Evolutionary conservation across 2,888 invertebrate genomes (phyloP), one percentile per base, ranked within the genome.

Genomic region (Sarcophaga subvicina): DNA sequence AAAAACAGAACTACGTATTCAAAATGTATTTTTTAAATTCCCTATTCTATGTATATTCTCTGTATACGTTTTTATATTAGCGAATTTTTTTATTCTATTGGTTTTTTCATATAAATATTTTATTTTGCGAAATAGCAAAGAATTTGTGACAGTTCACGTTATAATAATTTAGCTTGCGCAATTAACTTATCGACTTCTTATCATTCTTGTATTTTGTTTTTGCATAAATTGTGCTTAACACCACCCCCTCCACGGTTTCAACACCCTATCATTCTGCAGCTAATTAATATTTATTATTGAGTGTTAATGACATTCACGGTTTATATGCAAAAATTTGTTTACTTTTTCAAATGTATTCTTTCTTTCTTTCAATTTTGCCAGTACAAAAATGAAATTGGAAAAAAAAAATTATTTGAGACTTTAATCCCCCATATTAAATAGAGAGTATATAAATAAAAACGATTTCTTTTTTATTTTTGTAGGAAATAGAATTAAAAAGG

Each of bases 281-380:
- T 14, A 69, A 69, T 27, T 79, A 70, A 63, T 49, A 63, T 60
- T 79, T 78, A 27, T 49, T 60, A 70, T 70, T 70, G 62, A 79
- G 62, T 79, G 63, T 79, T 79, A 79, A 79, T 79, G 78, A 70
- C 78, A 70, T 62, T 69, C 17, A 47, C 54, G 62, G 63, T 14
- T 4, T 12, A 14, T 54, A 54, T 54, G 17, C 45, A 25, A n/a
- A 25, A 67, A 17, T 45, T 45, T 37, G 37, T 37, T 37, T 37
- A 37, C 37, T 10, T 37, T 37, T 37, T 37, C 37, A n/a, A 69
- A 49, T 22, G 25, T 54, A 49, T 70, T 25, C 17, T 70, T 70
- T 14, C 14, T 70, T 70, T 14, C 14, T 14, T 54, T 54, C 17
- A 14, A 54, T 54, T 70, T 69, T 45, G 17, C 17, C 17, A 59